Conservation (phyloP, 92 coral and sea anemone genomes). For the Ricordea florida region DNA sequence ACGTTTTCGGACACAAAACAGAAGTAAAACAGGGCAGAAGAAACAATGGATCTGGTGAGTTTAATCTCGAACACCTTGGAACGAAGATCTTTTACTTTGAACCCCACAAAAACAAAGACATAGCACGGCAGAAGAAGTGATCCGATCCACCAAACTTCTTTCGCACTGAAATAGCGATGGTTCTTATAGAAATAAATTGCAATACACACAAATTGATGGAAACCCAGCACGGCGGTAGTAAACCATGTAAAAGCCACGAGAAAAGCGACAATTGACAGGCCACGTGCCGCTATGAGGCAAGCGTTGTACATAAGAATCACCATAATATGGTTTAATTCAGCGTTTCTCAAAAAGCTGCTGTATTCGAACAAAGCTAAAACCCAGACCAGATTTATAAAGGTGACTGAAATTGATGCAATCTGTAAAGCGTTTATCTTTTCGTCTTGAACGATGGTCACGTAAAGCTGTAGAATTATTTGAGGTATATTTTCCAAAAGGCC, state of each 20-base stretch:
- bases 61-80: conserved; percentile 63
- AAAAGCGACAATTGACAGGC: conserved; percentile 59
- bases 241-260: conserved; percentile 59
- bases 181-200: conserved; percentile 43
- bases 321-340: conserved; percentile 11
- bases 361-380: conserved; percentile 56
- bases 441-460: conserved; percentile 45
- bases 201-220: conserved; percentile 51
- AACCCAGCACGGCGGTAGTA: conserved; percentile 38
- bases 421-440: conserved; percentile 44
- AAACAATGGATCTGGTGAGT: conserved; percentile 57
- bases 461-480: conserved; percentile 64
- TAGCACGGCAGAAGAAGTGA: conserved; percentile 63
- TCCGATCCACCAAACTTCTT: conserved; percentile 75
- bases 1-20: conserved; percentile 52
- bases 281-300: conserved; percentile 66
- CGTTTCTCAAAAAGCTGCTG: conserved; percentile 29
- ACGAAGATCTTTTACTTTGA: conserved; percentile 62
- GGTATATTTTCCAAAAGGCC: conserved; percentile 71
- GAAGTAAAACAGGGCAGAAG: conserved; percentile 54
- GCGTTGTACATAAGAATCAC: conserved; percentile 49
- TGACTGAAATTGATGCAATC: conserved; percentile 38
- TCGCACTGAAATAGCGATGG: conserved; percentile 50
- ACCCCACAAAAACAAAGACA: conserved; percentile 62
- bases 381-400: conserved; percentile 54